A percentile compares a stretch with the other conserved stretches of the same genome.
Evolutionary conservation across 1,140 invertebrate genomes (phyloP).

Genomic region (Drosophila mojavensis): DNA sequence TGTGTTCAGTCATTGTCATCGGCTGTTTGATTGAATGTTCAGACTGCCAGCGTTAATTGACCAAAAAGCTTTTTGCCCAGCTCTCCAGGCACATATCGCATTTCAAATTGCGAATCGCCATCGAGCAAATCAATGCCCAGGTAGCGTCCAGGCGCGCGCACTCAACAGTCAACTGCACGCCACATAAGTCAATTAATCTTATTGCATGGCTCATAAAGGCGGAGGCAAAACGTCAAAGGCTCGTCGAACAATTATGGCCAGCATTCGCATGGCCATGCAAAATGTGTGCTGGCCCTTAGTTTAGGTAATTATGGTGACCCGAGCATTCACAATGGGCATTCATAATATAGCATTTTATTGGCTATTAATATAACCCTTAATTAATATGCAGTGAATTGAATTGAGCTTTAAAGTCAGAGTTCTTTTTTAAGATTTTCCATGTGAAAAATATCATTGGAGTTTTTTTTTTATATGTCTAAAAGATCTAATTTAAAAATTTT

Average conservation of each 20-base stretch:
- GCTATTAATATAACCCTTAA: not conserved
- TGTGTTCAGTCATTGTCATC: slow-evolving; percentile 39
- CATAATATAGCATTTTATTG: slow-evolving; percentile 28
- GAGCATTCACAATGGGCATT: slow-evolving; percentile 12
- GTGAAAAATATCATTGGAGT: too few species aligned
- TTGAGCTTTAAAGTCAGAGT: too few species aligned
- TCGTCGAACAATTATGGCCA: slow-evolving; percentile 19
- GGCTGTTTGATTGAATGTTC: slow-evolving; percentile 40
- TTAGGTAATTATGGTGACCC: slow-evolving; percentile 23
- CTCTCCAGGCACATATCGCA: slow-evolving; percentile 24
- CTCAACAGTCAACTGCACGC: slow-evolving; percentile 3
- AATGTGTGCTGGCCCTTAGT: slow-evolving; percentile 11
- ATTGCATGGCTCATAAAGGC: slow-evolving; percentile 36
- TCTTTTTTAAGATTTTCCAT: too few species aligned
- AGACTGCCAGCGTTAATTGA: slow-evolving; percentile 39
- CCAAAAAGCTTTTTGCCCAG: slow-evolving; percentile 23
- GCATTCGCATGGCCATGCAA: slow-evolving; percentile 26
- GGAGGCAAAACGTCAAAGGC: not conserved
- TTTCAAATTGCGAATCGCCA: not conserved
- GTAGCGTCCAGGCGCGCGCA: not conserved
- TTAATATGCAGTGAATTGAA: too few species aligned
- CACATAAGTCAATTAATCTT: slow-evolving; percentile 42
- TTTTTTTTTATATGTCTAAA: too few species aligned
- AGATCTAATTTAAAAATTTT: too few species aligned
- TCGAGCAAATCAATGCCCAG: slow-evolving; percentile 14